These are phyloP conservation scores for Drosophila orosa DNA, from an alignment of 1,140 invertebrate genomes.

Conservation along the genomic window DNA sequence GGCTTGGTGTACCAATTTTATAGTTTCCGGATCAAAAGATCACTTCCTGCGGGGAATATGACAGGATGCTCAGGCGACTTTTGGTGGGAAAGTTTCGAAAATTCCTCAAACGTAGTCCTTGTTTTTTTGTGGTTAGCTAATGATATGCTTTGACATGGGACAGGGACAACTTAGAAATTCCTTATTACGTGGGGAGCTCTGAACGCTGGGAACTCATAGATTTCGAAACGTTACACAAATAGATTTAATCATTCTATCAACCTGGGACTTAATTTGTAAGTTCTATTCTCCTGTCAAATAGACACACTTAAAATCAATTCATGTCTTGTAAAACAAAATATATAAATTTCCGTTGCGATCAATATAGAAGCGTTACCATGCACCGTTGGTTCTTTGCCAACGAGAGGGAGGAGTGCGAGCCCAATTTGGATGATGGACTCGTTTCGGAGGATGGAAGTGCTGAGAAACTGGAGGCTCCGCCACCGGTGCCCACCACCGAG, in stretches of 20 bases:
- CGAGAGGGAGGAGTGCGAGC: constrained; percentile 55
- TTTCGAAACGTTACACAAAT: background rate
- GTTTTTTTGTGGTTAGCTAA: constrained; percentile 37
- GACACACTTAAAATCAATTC: background rate
- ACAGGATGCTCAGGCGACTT: constrained; percentile 69
- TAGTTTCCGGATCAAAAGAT: constrained; percentile 84
- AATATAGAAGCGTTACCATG: constrained; percentile 25
- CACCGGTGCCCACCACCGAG: constrained; percentile 25
- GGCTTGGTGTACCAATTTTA: constrained; percentile 65
- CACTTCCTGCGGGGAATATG: constrained; percentile 75
- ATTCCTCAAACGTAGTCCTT: constrained; percentile 3
- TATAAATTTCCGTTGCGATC: constrained; percentile 31
- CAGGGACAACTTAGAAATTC: background rate
- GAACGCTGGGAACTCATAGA: background rate
- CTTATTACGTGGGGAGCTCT: no score
- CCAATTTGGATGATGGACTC: background rate
- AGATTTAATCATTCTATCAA: background rate
- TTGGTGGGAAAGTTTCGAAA: constrained; percentile 61
- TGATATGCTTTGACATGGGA: constrained; percentile 38
- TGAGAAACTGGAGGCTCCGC: background rate
- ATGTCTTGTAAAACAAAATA: constrained; percentile 10
- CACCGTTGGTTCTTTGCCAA: constrained; percentile 78
- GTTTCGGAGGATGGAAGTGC: no score
- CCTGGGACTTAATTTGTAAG: background rate
- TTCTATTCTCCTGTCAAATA: constrained; percentile 1